Base-by-base conservation (phyloP, 2,113 vertebrate genomes). In the Loxodonta africana region DNA sequence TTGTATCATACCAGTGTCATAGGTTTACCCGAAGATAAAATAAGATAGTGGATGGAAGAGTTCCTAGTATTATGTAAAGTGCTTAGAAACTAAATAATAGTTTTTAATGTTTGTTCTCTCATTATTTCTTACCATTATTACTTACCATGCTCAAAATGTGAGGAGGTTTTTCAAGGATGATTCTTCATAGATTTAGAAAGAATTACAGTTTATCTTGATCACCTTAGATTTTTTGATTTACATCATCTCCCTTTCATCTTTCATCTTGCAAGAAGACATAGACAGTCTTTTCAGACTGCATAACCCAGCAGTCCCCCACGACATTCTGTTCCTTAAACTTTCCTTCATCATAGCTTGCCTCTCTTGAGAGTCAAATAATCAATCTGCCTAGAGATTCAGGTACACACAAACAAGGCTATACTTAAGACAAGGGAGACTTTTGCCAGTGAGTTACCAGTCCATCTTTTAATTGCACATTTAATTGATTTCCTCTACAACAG, bases 111-210 rank as follows among this genome's bases (percentile, higher is more conserved):
- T 53, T 95, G 1, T 65, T 46, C 37, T 80, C 95, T 53, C 48
- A 53, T 48, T 95, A n/a, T 77, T 69, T 28, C 21, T 78, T 60
- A 63, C 17, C 37, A 37, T 41, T 74, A 26, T 37, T 85, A 85
- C 83, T 97, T 46, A 93, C 86, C 41, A 41, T 89, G 28, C 12
- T 90, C n/a, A 92, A n/a, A 83, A 53, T 86, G 1, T 15, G 48
- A 90, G 9, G 33, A 83, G 2, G 0, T 26, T 84, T 82, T 81
- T 67, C 37, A 85, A 30, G 77, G 51, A 65, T 30, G 20, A 46
- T 90, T 83, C 86, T 87, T 71, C 4, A 73, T 83, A 57, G 1
- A 65, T 77, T 53, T 77, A 77, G 9, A 67, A 82, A 84, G 18
- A 88, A 71, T 46, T 77, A 3, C 23, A 76, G 26, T 73, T 62